phyloP scores from a whole-genome alignment of 2,888 invertebrate species.

The Seladonia tumulorum region DNA sequence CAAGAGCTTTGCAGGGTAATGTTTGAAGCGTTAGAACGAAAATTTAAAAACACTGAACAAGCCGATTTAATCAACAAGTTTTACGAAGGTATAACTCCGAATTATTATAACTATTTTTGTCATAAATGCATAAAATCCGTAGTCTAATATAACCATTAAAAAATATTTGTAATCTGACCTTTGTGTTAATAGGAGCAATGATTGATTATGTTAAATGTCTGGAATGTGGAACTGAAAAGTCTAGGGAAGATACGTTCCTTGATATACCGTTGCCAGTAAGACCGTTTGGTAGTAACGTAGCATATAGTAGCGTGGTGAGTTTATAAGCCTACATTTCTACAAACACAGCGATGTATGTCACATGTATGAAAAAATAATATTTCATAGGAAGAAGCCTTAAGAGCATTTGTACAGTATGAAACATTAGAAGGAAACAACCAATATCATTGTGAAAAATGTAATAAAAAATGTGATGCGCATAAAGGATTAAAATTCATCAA shows the following conservation, averaged over 20 bases:
- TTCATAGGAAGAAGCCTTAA: slow-evolving; percentile 90
- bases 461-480: slow-evolving; percentile 94
- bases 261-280: slow-evolving; percentile 94
- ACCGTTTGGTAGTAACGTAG: slow-evolving; percentile 91
- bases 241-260: slow-evolving; percentile 92
- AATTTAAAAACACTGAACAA: slow-evolving; percentile 93
- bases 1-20: slow-evolving; percentile 95
- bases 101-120: slow-evolving; percentile 12
- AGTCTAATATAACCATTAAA: neutral
- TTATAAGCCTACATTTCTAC: neutral
- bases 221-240: slow-evolving; percentile 93
- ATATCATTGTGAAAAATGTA: slow-evolving; percentile 94
- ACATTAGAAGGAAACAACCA: slow-evolving; percentile 93
- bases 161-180: slow-evolving; percentile 54
- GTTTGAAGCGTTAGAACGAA: slow-evolving; percentile 95
- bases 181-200: slow-evolving; percentile 87
- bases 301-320: slow-evolving; percentile 91
- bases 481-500: slow-evolving; percentile 94
- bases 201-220: slow-evolving; percentile 95
- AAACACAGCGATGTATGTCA: slow-evolving; percentile 10
- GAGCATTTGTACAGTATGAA: slow-evolving; percentile 94
- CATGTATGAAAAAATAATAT: slow-evolving; percentile 22
- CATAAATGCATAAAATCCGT: no score
- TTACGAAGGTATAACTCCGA: slow-evolving; percentile 87
- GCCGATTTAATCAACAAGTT: slow-evolving; percentile 92